phyloP scores from a whole-genome alignment of 2,797 vertebrate species.

The Euthynnus affinis region DNA sequence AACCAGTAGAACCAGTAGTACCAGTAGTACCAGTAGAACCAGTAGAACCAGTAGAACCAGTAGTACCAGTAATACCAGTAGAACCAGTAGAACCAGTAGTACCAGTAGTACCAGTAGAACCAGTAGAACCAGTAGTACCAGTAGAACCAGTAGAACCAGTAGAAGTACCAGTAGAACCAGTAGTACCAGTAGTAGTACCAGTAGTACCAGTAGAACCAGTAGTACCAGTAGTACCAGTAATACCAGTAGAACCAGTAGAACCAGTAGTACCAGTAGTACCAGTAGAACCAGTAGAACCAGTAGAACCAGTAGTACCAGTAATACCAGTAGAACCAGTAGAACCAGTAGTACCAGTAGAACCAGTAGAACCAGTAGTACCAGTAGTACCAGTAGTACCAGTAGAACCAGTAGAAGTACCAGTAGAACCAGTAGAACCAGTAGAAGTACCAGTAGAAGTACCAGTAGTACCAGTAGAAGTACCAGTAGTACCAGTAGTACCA shows the following conservation, averaged over 20 bases:
- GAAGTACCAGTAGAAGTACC: background rate
- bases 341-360: background rate
- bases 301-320: background rate
- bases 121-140: too few species aligned
- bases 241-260: too few species aligned
- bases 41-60: background rate
- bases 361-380: too few species aligned
- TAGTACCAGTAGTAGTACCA: background rate
- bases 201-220: background rate
- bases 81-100: background rate
- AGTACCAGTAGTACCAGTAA: conserved; percentile 26
- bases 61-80: background rate
- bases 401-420: background rate
- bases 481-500: too few species aligned
- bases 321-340: background rate
- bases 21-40: background rate
- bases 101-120: background rate
- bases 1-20: too few species aligned
- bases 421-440: background rate
- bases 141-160: background rate
- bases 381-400: background rate
- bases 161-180: background rate
- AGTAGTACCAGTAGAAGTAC: background rate
- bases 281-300: background rate
- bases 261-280: background rate